Conservation (phyloP, 2,888 invertebrate species). For the Sinhomidia bicolor region DNA sequence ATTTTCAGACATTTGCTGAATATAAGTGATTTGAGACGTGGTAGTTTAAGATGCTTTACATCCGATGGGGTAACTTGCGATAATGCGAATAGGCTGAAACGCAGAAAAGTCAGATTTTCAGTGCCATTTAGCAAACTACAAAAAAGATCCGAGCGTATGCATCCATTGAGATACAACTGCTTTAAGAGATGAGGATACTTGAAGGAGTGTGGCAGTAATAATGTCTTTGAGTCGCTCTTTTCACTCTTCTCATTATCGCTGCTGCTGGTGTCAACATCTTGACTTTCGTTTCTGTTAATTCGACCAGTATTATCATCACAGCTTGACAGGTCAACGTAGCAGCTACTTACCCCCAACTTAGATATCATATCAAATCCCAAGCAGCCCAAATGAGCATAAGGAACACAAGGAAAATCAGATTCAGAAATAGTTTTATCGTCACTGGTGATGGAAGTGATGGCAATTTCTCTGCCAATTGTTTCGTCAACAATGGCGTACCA, state of each 20-base stretch:
- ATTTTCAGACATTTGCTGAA: not conserved
- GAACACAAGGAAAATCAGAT: not conserved
- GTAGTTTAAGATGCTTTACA: not conserved
- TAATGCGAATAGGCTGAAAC: not conserved
- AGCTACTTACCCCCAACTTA: slow-evolving; percentile 46
- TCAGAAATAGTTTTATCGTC: not conserved
- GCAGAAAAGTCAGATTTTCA: not conserved
- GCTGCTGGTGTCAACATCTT: not conserved
- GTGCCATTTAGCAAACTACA: not conserved
- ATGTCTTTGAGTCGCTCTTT: too few relatives aligned
- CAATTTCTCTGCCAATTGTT: slow-evolving; percentile 43
- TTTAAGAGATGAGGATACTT: slow-evolving; percentile 45
- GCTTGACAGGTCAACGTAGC: slow-evolving; percentile 1
- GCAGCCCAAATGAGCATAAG: not conserved
- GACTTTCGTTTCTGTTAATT: not conserved
- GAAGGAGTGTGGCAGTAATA: not conserved
- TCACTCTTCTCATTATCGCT: not conserved
- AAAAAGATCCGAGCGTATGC: not conserved
- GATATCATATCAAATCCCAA: slow-evolving; percentile 27
- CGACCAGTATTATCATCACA: not conserved
- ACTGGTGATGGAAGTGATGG: not conserved
- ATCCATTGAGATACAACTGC: slow-evolving; percentile 35
- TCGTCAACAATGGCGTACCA: slow-evolving; percentile 56
- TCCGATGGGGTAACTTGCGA: not conserved
- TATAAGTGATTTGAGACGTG: not conserved